A percentile compares a stretch with the other conserved stretches of the same genome.
These are phyloP conservation scores for Hemicentrotus pulcherrimus DNA, from an alignment of 35 echinoderm and acorn worm species.

Conservation along the genomic window DNA sequence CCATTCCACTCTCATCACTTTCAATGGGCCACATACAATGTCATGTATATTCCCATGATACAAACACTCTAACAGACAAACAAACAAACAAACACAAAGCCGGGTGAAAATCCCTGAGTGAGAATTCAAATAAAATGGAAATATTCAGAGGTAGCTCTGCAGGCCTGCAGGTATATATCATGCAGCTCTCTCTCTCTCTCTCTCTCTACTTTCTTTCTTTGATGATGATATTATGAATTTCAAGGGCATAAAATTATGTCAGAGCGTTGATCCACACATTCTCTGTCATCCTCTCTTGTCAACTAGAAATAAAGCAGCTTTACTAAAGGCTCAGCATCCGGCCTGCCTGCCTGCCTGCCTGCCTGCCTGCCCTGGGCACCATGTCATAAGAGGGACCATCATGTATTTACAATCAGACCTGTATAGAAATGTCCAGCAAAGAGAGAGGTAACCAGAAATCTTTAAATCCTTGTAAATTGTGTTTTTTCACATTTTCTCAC, in stretches of 20 bases:
- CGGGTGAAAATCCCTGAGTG: neutral
- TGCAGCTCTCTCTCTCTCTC: neutral
- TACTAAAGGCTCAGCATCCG: neutral
- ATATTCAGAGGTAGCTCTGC: neutral
- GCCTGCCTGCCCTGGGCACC: neutral
- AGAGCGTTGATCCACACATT: neutral
- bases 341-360: neutral
- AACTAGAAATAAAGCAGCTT: slow-evolving; percentile 19
- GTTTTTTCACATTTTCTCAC: neutral
- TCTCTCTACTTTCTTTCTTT: too few relatives aligned
- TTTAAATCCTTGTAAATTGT: neutral
- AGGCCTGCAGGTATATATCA: neutral
- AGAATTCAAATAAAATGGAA: neutral
- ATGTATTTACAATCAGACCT: too few relatives aligned
- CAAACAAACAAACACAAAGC: neutral
- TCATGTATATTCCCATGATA: too few relatives aligned
- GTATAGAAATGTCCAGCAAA: too few relatives aligned
- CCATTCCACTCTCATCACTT: too few relatives aligned
- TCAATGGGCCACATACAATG: too few relatives aligned
- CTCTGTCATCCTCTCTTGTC: neutral
- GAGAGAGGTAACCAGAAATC: neutral
- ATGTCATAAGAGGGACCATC: neutral
- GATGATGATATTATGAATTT: neutral
- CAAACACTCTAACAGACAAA: neutral
- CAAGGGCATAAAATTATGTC: neutral